A percentile compares a stretch with the other conserved stretches of the same genome.
Evolutionary conservation across 92 coral and sea anemone species (phyloP).

Genomic region (Ricordea florida): DNA sequence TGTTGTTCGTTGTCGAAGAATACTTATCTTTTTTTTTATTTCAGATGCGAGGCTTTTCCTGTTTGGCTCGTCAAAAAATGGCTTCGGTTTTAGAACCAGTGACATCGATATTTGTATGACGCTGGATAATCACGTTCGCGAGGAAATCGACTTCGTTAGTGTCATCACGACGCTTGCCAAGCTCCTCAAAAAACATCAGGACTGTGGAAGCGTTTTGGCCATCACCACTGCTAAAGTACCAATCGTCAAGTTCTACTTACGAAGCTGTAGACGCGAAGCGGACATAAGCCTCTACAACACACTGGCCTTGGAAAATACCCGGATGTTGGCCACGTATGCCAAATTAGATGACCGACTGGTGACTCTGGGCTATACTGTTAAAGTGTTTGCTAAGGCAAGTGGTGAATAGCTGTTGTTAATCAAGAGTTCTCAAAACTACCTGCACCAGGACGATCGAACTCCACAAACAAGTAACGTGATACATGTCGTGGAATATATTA

Average conservation of each 20-base stretch:
- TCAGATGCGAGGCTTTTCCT: constrained; percentile 79
- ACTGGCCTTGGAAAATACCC: constrained; percentile 90
- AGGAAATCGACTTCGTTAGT: constrained; percentile 69
- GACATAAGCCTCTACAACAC: constrained; percentile 95
- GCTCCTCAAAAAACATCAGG: constrained; percentile 74
- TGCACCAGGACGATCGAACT: too few relatives aligned
- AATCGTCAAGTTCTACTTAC: constrained; percentile 90
- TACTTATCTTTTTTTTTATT: too few relatives aligned
- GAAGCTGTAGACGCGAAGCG: constrained; percentile 77
- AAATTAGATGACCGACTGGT: constrained; percentile 81
- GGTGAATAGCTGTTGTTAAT: background rate
- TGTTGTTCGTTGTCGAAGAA: too few relatives aligned
- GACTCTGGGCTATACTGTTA: constrained; percentile 84
- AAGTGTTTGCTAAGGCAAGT: constrained; percentile 93
- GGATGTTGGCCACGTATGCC: constrained; percentile 79
- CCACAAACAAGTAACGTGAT: too few relatives aligned
- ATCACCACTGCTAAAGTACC: constrained; percentile 99
- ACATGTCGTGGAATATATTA: too few relatives aligned
- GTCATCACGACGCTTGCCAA: constrained; percentile 62
- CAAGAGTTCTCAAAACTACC: too few relatives aligned
- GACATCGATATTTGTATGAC: constrained; percentile 98
- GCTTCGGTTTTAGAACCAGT: constrained; percentile 85
- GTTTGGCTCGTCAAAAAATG: constrained; percentile 96
- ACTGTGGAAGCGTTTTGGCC: constrained; percentile 74
- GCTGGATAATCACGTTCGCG: constrained; percentile 57